These are phyloP conservation scores for Oenanthe oenanthe DNA, from an alignment of 2,113 vertebrate genomes.

Conservation along the genomic window DNA sequence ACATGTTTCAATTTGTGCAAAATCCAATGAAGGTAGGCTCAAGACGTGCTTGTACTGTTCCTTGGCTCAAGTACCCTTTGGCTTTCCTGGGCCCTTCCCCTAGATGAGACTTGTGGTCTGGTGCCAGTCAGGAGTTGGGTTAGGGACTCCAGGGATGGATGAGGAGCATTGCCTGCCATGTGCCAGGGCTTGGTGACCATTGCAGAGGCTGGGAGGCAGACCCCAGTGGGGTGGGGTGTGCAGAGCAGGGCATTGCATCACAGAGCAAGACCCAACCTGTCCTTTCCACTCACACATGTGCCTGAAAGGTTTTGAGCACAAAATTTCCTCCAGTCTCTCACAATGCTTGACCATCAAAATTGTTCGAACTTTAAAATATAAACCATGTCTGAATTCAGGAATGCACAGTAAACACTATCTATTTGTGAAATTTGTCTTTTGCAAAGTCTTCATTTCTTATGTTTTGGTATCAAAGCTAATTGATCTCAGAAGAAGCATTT, in stretches of 20 bases:
- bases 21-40: background rate
- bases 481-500: background rate
- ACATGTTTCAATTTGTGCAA: background rate
- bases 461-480: background rate
- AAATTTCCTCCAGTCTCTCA: background rate
- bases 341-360: background rate
- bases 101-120: background rate
- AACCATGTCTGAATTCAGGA: background rate
- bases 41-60: background rate
- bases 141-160: background rate
- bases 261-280: background rate
- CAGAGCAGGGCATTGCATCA: background rate
- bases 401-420: background rate
- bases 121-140: background rate
- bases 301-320: rapidly evolving
- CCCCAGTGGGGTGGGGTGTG: rapidly evolving
- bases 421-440: background rate
- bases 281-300: background rate
- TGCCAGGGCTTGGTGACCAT: background rate
- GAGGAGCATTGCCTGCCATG: rapidly evolving
- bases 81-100: background rate
- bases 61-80: background rate
- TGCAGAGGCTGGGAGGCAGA: background rate
- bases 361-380: background rate
- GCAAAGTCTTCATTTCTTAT: background rate